Evolutionary conservation across 23 tunicate species (phyloP).

Genomic region (Aplidium turbinatum): DNA sequence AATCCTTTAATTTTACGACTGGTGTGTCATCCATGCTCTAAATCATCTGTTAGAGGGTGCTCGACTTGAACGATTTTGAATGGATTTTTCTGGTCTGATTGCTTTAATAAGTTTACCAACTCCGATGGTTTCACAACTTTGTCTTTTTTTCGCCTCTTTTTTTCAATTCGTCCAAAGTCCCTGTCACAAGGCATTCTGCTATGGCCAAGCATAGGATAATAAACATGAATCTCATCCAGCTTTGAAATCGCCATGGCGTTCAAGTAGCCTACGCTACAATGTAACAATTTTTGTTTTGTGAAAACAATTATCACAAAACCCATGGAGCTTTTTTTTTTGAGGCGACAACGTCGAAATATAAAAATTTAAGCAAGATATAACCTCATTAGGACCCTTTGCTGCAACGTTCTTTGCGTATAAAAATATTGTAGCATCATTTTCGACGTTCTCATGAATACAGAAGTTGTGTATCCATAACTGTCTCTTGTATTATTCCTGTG

Average conservation of each 20-base stretch:
- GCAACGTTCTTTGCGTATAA: constrained; percentile 9
- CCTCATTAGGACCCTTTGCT: constrained; percentile 29
- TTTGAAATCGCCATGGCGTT: constrained; percentile 6
- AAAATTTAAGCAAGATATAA: constrained; percentile 15
- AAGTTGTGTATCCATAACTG: constrained; percentile 24
- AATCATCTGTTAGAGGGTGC: constrained; percentile 23
- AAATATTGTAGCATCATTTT: constrained; percentile 7
- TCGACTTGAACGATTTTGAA: constrained; percentile 2
- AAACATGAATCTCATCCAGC: constrained; percentile 23
- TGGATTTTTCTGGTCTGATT: background rate
- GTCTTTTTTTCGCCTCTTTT: constrained; percentile 25
- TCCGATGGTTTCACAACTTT: constrained; percentile 19
- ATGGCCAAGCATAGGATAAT: constrained; percentile 16
- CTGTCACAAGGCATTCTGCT: constrained; percentile 30
- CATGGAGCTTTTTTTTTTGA: constrained; percentile 9
- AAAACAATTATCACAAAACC: constrained; percentile 16
- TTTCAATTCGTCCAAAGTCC: constrained; percentile 24
- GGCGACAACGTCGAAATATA: background rate
- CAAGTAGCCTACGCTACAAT: constrained; percentile 1
- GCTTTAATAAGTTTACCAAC: constrained; percentile 5
- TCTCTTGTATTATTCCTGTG: constrained; percentile 18
- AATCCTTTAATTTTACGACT: constrained; percentile 6
- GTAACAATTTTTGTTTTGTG: constrained; percentile 27
- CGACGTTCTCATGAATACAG: constrained; percentile 16
- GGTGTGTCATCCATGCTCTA: constrained; percentile 8